Evolutionary conservation across 2,888 invertebrate genomes (phyloP), one percentile per base, ranked within the genome.

Genomic region (Harmothoe impar): DNA sequence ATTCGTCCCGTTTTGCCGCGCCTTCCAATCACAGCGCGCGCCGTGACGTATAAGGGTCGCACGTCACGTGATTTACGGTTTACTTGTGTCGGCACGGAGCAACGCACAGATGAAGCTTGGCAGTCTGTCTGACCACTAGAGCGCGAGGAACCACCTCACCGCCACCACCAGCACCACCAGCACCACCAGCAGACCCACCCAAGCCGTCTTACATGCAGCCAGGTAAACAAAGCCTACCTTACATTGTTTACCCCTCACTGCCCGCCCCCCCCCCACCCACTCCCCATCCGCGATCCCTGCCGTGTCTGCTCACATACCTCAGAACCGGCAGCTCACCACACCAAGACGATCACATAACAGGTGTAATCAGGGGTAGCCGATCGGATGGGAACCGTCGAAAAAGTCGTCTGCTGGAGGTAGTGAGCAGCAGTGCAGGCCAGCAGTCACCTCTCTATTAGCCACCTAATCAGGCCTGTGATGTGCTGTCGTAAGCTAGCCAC

Each of bases 41-140:
- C 33, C 35, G 84, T 84, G 84, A 84, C 84, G 84, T 84, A 84
- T 84, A 84, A 84, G 84, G 29, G 72, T 23, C 84, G 84, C 51
- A 35, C 84, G 84, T 51, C 84, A 84, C 84, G 84, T 84, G 84
- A 84, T 84, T 84, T 84, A 84, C 84, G 84, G 84, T 84, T 84
- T 84, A 43, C 84, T 43, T 43, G 84, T 51, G 84, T 35, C 51
- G 84, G 84, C 84, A n/a, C 43, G 20, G 84, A 84, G 84, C 43
- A 29, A 35, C 84, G 43, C 84, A 1, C 84, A 84, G 84, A 35
- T 84, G 33, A 43, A 35, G 35, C 84, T n/a, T 51, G 72, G 31
- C 72, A 35, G 84, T 51, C 51, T 84, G 84, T 51, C 84, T 51
- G 84, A 23, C 84, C 84, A 84, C 25, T 29, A 84, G 84, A 84